Base-by-base conservation (phyloP, 2,113 vertebrate species). In the Coturnix japonica region DNA sequence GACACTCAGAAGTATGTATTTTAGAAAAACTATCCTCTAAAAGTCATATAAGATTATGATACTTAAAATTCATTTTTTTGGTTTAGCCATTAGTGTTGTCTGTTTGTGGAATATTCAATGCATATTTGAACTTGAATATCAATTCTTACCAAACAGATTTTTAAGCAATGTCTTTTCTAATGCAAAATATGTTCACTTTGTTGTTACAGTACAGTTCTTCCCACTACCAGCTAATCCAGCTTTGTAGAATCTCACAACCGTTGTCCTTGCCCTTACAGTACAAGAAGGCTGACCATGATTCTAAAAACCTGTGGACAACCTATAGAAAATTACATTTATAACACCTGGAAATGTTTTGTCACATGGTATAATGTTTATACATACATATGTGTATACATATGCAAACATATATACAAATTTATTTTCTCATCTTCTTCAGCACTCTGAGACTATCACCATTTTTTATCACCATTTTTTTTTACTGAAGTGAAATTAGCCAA, bases 261-360 rank as follows among this genome's bases (percentile, higher is more conserved):
- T 30, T 67, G 5, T 46, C n/a, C 11, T 30, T 67, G 5, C 41
- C n/a, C 11, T 73, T 72, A 66, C 11, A 59, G 20, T 23, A 6
- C 0, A 1, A 26, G 19, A 71, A 87, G 60, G 6, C 18, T 83
- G 37, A 53, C 3, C 1, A 0, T 33, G 9, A 72, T 51, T 78
- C 25, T 49, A 37, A 65, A 2, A 35, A n/a, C 59, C 71, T 87
- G 22, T 49, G 80, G 13, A 5, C 5, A 57, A 21, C 30, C 33
- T 54, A 41, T 13, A 6, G 1, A 66, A 69, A 88, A 54, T 39
- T 0, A 44, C 15, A 11, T 43, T 2, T 17, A 25, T 1, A 47
- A 1, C 19, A 69, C 6, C 6, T n/a, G 33, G 43, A 33, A 33
- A 19, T 26, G 15, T 6, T 6, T 70, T 86, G 14, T 60, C 4